Base-by-base conservation (phyloP, 2,888 invertebrate genomes). In the Xylophagus ater region DNA sequence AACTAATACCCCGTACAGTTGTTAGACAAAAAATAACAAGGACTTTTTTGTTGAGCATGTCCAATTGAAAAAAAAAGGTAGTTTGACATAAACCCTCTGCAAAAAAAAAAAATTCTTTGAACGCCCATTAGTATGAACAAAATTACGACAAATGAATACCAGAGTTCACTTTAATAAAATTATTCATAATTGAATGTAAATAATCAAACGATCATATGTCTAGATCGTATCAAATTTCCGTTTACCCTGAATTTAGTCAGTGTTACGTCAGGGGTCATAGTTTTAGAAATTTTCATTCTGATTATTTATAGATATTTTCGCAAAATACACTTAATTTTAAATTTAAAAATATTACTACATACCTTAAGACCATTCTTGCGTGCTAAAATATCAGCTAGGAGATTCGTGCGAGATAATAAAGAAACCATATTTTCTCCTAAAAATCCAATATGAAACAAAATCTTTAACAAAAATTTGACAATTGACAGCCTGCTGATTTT, bases 341-440 rank as follows among this genome's bases (percentile, higher is more conserved):
- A 39, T 31, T 26, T 28, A 34, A 43, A 41, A 40, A 6, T 8
- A 26, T 14, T 36, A 24, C 45, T 39, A 57, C 60, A 65, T 73
- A 85, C 85, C 81, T 83, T 84, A 48, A 73, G 63, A 47, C 77
- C 74, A 67, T 76, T 76, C 65, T 76, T 77, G 46, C 78, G 67
- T 53, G 76, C 68, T 51, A 81, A 63, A 60, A 72, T 72, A 69
- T 84, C 84, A 42, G 76, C 74, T 55, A 83, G 67, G 62, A 73
- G 69, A 57, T 78, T 66, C 52, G 78, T 73, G 60, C 85, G 77
- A 58, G 77, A 76, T 65, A 86, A 73, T 67, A 85, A 72, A 57
- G 79, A 78, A 70, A 83, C 83, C 83, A 84, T 83, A 71, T 76
- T 74, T 62, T 54, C 40, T 40, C 31, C n/a, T n/a, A n/a, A n/a